Percentiles rank a stretch among this genome's conserved stretches.
Conservation (phyloP, 1,140 invertebrate genomes). For the Drosophila hydei region DNA sequence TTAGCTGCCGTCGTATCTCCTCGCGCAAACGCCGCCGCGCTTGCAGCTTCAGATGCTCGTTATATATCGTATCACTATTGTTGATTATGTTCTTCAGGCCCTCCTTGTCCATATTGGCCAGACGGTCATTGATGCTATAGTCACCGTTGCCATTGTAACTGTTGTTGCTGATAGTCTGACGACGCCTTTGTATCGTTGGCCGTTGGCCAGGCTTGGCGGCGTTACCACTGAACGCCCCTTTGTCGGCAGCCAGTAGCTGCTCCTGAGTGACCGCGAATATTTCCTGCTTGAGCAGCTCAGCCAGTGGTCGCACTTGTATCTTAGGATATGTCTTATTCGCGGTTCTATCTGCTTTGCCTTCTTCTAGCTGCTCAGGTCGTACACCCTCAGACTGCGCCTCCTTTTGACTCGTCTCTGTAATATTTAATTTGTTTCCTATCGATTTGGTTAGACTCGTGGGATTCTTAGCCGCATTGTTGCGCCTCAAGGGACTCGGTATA, state of each 20-base stretch:
- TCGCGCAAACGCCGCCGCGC: constrained; percentile 67
- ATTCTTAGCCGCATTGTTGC: neutral
- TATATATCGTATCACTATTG: constrained; percentile 69
- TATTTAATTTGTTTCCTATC: neutral
- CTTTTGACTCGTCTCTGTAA: neutral
- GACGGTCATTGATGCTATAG: constrained; percentile 42
- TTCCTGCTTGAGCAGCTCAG: constrained; percentile 60
- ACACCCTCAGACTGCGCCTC: neutral
- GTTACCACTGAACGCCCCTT: too few relatives aligned
- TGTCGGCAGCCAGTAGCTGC: constrained; percentile 8
- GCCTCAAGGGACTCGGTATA: neutral
- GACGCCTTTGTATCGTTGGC: constrained; percentile 6
- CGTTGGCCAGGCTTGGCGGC: neutral
- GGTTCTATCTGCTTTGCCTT: neutral
- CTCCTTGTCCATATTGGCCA: constrained; percentile 74
- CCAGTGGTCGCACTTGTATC: constrained; percentile 66
- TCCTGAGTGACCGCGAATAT: constrained; percentile 47
- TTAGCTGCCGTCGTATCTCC: constrained; percentile 68
- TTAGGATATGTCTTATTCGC: constrained; percentile 26
- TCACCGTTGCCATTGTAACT: constrained; percentile 15
- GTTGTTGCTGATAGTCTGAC: constrained; percentile 32
- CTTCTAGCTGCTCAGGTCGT: neutral
- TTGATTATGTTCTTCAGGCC: constrained; percentile 77
- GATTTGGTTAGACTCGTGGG: neutral
- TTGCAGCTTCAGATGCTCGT: constrained; percentile 70